Conservation (phyloP, 2,888 invertebrate species). For the Tetranychus piercei region DNA sequence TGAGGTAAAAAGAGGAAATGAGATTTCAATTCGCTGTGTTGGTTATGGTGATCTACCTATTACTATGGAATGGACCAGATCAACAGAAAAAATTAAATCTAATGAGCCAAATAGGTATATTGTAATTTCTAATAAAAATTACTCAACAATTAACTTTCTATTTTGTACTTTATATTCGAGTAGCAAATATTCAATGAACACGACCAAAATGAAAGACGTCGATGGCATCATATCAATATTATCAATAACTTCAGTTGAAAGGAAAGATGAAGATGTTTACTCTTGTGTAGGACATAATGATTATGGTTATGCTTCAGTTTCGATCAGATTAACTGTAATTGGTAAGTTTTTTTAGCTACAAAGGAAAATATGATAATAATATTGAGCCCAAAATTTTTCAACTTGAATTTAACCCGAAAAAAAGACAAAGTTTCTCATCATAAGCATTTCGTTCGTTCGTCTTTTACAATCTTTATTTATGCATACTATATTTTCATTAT, state of each 20-base stretch:
- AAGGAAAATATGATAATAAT: no score
- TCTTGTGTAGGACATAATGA: slow-evolving; percentile 22
- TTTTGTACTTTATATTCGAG: neutral
- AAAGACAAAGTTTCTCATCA: no score
- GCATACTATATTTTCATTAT: no score
- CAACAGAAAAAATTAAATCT: neutral
- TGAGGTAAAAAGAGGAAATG: neutral
- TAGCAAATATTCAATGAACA: neutral
- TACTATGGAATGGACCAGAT: neutral
- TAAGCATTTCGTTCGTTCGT: no score
- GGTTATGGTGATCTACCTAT: neutral
- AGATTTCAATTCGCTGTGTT: neutral
- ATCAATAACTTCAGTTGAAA: slow-evolving; percentile 19
- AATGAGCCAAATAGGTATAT: neutral
- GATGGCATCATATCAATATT: slow-evolving; percentile 18
- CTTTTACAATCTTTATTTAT: no score
- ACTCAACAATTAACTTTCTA: neutral
- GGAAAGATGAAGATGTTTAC: slow-evolving; percentile 22
- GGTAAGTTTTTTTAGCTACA: slow-evolving; percentile 15
- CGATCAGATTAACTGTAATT: slow-evolving; percentile 22
- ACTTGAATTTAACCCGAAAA: neutral
- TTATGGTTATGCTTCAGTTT: slow-evolving; percentile 21
- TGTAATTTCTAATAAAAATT: neutral
- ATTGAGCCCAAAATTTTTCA: neutral
- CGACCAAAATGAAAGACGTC: neutral